Evolutionary conservation across 1,140 invertebrate species (phyloP), one percentile per base, ranked within the genome.

Genomic region (Psilanteris sp.): DNA sequence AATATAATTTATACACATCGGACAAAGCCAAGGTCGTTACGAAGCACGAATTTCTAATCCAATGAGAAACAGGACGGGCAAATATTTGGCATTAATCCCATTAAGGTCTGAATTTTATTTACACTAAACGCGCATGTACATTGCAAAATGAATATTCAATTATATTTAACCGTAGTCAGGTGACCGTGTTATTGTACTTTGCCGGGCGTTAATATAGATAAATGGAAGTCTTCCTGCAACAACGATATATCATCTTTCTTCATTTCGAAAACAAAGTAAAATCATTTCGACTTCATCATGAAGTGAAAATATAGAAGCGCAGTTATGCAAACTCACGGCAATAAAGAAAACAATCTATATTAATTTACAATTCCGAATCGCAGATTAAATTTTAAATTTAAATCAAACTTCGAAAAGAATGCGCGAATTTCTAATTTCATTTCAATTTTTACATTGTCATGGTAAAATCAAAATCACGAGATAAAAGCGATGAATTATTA

Each of bases 201-300:
- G 50, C 34, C 29, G 20, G 36, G 52, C 52, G 15, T 31, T 66
- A 66, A 73, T 73, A 57, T 39, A 52, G 50, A 73, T 50, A 64
- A 72, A 72, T 72, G 68, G 50, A 72, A 64, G 48, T 50, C 57
- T 61, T 52, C 29, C 52, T 32, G 39, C 48, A n/a, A 3, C 8
- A 11, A 26, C 27, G 6, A 72, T 64, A 36, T 50, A 72, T 72
- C 57, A 64, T 64, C 68, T 62, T 72, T 64, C 57, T 72, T 64
- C 57, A 72, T 64, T 64, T 57, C 39, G 48, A 62, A 44, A 55
- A 62, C 68, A 62, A 36, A 24, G 34, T 46, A 15, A 46, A 67
- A 67, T 67, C 18, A 67, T 67, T 54, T 14, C 8, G 37, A 61
- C 29, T 43, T 0, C n/a, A 32, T 46, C 41, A 7, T 9, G 9